A percentile compares a stretch with the other conserved stretches of the same genome.
Conservation (phyloP, 2,888 invertebrate species). For the Rosalia funebris region DNA sequence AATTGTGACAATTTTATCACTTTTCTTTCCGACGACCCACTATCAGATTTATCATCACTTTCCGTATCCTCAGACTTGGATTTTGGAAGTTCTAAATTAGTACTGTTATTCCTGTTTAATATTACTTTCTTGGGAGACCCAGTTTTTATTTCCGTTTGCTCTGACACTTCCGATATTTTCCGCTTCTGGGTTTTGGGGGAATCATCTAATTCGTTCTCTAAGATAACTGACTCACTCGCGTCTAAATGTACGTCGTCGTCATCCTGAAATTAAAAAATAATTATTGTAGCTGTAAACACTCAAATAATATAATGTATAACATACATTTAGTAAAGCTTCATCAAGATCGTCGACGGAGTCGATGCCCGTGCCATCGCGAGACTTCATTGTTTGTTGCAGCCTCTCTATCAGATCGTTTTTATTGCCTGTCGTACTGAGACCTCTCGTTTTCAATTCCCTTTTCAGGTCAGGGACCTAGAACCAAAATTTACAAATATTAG, state of each 20-base stretch:
- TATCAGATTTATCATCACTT: neutral
- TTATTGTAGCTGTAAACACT: too few species aligned
- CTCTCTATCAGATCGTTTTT: constrained; percentile 84
- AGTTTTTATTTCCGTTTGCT: constrained; percentile 51
- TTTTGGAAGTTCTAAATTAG: constrained; percentile 49
- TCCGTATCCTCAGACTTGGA: constrained; percentile 34
- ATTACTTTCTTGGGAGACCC: constrained; percentile 71
- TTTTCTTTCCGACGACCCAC: constrained; percentile 60
- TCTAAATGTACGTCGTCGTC: constrained; percentile 61
- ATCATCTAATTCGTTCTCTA: constrained; percentile 56
- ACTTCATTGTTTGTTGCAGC: constrained; percentile 71
- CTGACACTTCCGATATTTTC: constrained; percentile 47
- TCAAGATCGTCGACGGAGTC: constrained; percentile 68
- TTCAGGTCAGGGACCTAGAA: constrained; percentile 85
- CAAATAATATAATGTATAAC: constrained; percentile 34
- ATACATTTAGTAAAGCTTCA: constrained; percentile 69
- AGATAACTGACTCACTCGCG: constrained; percentile 56
- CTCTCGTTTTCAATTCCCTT: constrained; percentile 82
- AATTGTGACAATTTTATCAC: constrained; percentile 70
- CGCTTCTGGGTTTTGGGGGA: constrained; percentile 52
- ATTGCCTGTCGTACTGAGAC: constrained; percentile 78
- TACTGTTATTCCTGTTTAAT: constrained; percentile 66
- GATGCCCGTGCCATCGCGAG: constrained; percentile 51
- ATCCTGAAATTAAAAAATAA: too few species aligned
- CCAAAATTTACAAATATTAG: constrained; percentile 24